These are phyloP conservation scores for Gymnoscelis rufifasciata DNA, from an alignment of 2,888 invertebrate genomes.

Conservation along the genomic window DNA sequence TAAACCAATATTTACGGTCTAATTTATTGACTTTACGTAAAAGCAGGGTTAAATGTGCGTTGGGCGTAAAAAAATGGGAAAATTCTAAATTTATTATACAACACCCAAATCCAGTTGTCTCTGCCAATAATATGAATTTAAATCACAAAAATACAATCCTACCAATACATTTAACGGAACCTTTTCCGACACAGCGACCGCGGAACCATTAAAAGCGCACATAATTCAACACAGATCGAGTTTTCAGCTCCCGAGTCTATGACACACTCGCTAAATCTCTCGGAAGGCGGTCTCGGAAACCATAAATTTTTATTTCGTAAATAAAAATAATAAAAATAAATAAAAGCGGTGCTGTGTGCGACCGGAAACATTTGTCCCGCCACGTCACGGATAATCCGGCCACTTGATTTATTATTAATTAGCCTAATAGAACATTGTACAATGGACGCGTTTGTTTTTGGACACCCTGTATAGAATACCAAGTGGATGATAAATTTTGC, in stretches of 20 bases:
- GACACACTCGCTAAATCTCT: conserved; percentile 75
- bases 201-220: conserved; percentile 63
- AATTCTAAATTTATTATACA: conserved; percentile 26
- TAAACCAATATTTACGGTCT: too few species aligned
- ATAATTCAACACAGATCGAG: conserved; percentile 71
- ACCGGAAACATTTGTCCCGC: conserved; percentile 75
- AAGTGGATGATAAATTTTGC: conserved; percentile 1
- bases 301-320: conserved; percentile 75
- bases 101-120: conserved; percentile 31
- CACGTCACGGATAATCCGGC: conserved; percentile 70
- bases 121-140: conserved; percentile 52
- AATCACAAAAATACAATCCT: conserved; percentile 52
- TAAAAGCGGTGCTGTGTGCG: conserved; percentile 58
- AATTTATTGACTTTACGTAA: not conserved
- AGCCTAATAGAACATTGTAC: conserved; percentile 54
- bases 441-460: conserved; percentile 37
- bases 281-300: conserved; percentile 69
- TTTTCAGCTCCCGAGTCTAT: conserved; percentile 68
- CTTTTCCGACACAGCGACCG: conserved; percentile 55
- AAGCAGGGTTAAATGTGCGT: conserved; percentile 17
- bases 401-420: conserved; percentile 76
- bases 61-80: conserved; percentile 25
- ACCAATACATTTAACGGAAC: conserved; percentile 55
- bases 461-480: conserved; percentile 30
- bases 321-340: conserved; percentile 77